phyloP scores from a whole-genome alignment of 2,113 vertebrate genomes.

The Lontra canadensis region DNA sequence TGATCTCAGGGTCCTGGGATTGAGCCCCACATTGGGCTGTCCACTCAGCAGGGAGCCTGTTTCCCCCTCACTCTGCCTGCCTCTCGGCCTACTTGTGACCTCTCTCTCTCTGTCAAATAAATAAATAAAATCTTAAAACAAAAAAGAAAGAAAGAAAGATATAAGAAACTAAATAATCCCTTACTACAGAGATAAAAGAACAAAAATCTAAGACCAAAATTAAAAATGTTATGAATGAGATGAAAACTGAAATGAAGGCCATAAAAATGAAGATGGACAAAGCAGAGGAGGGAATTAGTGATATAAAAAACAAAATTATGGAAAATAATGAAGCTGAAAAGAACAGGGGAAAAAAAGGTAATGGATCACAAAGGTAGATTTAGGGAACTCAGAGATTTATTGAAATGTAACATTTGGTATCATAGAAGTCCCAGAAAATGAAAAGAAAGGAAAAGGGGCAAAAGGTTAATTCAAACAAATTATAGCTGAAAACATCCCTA shows the following conservation, averaged over 20 bases:
- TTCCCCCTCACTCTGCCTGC: too few relatives aligned
- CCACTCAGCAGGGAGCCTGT: too few relatives aligned
- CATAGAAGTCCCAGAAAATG: neutral
- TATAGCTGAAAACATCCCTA: neutral
- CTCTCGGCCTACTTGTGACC: too few relatives aligned
- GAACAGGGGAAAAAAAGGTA: neutral
- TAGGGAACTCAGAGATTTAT: neutral
- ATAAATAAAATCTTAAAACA: too few relatives aligned
- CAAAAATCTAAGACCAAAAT: neutral
- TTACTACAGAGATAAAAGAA: neutral
- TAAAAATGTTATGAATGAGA: neutral
- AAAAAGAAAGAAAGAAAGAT: neutral
- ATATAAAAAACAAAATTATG: neutral
- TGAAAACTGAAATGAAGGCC: neutral
- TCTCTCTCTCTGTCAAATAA: too few relatives aligned
- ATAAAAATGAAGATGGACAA: neutral
- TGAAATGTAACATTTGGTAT: neutral
- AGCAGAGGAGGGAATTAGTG: neutral
- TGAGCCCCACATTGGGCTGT: too few relatives aligned
- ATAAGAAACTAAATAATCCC: neutral
- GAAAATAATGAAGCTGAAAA: neutral
- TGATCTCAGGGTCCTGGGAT: too few relatives aligned
- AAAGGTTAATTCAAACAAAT: neutral
- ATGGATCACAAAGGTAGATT: neutral
- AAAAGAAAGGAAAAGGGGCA: neutral